Base-by-base conservation (phyloP, 1,140 invertebrate species). In the Stegodyphus dumicola region DNA sequence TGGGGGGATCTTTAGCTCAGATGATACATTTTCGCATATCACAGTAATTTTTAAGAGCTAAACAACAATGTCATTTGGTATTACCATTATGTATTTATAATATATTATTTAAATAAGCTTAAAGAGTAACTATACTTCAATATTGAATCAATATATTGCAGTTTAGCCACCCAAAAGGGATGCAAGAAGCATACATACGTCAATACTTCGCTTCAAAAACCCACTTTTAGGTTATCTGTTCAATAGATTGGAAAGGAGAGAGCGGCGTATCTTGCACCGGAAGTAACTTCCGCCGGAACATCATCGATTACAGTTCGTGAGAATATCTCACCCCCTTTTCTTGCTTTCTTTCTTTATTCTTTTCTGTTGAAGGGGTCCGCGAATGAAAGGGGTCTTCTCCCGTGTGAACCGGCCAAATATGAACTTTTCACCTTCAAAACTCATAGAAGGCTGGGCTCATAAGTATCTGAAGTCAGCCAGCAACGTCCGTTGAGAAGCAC, bases 241-340 rank as follows among this genome's bases (percentile, higher is more conserved):
- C 66, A n/a, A 69, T 17, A 10, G n/a, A 0, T 9, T 54, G 65
- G 51, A 33, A n/a, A 15, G 53, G 33, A 54, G 13, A 17, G 10
- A 33, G 53, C 15, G 9, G 9, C 7, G 52, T 80, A 69, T 80
- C 78, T 15, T 10, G 49, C 33, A 67, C 18, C 67, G 78, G 67
- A 80, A 80, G 78, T 80, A 56, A 80, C 78, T 60, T 80, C 78
- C 78, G 78, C 67, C 69, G 69, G 78, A 80, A 80, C 66, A 80
- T 70, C 66, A 54, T 54, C 78, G 78, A 71, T 80, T 80, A 53
- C 13, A 67, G 54, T n/a, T 80, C 78, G 78, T 80, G 78, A 80
- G 78, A 80, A 80, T 71, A 71, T 80, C 54, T 69, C 67, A 70
- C 33, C 77, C 56, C 65, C 48, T 54, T 69, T 64, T 78, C 53